Evolutionary conservation across 2,888 invertebrate genomes (phyloP).

Genomic region (Rotaria socialis): DNA sequence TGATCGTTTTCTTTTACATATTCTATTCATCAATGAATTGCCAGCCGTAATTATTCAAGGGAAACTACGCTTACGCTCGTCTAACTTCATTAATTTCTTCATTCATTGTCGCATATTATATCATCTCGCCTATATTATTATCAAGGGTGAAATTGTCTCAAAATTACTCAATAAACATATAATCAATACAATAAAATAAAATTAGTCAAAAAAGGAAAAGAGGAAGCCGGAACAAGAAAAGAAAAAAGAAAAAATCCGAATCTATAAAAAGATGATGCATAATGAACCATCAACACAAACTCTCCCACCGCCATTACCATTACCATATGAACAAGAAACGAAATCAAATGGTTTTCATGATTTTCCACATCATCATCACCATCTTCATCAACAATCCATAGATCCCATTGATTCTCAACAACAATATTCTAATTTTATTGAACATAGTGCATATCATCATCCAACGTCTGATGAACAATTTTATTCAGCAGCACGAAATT

Average conservation of each 20-base stretch:
- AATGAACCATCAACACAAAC: slow-evolving; percentile 14
- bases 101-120: background rate
- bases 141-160: background rate
- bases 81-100: slow-evolving; percentile 34
- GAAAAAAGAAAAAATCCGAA: background rate
- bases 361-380: slow-evolving; percentile 1
- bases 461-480: background rate
- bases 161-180: slow-evolving; percentile 1
- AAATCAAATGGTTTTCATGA: slow-evolving; percentile 1
- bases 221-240: background rate
- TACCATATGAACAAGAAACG: background rate
- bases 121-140: background rate
- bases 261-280: background rate
- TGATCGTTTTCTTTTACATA: background rate
- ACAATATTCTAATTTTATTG: slow-evolving; percentile 24
- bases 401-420: background rate
- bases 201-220: background rate
- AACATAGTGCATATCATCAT: slow-evolving; percentile 2
- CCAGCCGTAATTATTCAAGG: background rate
- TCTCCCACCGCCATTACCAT: background rate
- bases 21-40: background rate
- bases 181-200: background rate
- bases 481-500: slow-evolving; percentile 1
- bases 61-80: slow-evolving; percentile 10
- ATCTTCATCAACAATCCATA: background rate